These are phyloP conservation scores for Gorsachius goisagi DNA, from an alignment of 2,113 vertebrate species.

Conservation along the genomic window DNA sequence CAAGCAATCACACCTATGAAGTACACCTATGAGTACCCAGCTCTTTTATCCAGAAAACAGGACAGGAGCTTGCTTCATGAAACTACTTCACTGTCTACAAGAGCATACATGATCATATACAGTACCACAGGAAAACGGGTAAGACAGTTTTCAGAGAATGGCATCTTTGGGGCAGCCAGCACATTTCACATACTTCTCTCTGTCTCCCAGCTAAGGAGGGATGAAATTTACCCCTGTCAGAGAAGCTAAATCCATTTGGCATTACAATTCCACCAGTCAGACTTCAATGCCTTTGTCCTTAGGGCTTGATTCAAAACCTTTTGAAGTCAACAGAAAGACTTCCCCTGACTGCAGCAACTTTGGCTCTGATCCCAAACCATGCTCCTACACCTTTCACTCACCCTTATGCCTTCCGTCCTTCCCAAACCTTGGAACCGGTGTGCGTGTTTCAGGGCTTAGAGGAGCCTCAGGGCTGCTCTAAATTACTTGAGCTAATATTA, in stretches of 20 bases:
- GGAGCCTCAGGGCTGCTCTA: background rate
- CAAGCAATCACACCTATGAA: background rate
- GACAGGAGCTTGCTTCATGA: background rate
- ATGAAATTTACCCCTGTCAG: conserved; percentile 22
- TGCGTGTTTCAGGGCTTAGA: background rate
- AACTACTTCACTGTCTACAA: background rate
- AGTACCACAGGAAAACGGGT: background rate
- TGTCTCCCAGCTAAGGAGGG: background rate
- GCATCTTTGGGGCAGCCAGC: background rate
- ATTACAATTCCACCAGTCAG: conserved; percentile 38
- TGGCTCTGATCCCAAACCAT: conserved; percentile 8
- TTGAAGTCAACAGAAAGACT: conserved; percentile 41
- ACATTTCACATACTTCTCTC: background rate
- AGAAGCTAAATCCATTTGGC: conserved; percentile 26
- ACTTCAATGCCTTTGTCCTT: background rate
- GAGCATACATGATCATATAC: background rate
- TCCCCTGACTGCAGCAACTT: conserved; percentile 4
- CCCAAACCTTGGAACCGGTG: background rate
- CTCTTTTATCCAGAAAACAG: background rate
- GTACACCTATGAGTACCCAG: background rate
- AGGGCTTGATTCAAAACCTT: conserved; percentile 49
- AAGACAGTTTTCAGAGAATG: background rate
- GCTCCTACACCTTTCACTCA: background rate
- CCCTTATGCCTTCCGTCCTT: background rate
- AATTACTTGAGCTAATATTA: conserved; percentile 26